Evolutionary conservation across 2,888 invertebrate genomes (phyloP), one percentile per base, ranked within the genome.

Genomic region (Drosophila fulvimacula): DNA sequence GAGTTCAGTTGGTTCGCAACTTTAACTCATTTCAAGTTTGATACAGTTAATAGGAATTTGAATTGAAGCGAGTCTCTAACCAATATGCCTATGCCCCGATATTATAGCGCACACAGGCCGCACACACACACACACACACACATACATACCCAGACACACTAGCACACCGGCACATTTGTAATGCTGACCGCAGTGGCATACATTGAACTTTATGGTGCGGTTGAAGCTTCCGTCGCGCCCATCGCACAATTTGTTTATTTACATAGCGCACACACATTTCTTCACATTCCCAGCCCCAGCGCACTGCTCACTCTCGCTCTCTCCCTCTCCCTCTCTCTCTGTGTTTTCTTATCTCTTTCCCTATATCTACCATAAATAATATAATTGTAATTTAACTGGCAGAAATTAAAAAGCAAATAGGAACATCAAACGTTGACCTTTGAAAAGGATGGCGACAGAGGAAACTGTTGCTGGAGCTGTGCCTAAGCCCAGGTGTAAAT

Each of bases 221-320:
- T 76, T 48, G 52, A 48, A 68, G 70, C 70, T 69, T 78, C 80
- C 76, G 79, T 64, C 80, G 80, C 70, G 66, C 79, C 80, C 76
- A 76, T 64, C 80, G 80, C 60, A 69, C 79, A 79, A 82, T 64
- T 73, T 82, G 61, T 88, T 76, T 85, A 79, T 82, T 88, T 82
- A 64, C 72, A 65, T 62, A 57, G 60, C 69, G 68, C 66, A 56
- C 60, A 60, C 58, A 63, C 68, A 74, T 69, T 73, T 81, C 41
- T 60, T 39, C 46, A n/a, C 48, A 34, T 52, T 39, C 53, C 17
- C 15, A 15, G 5, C 10, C 53, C 17, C 15, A 15, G 5, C 10
- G 27, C 2, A 46, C 42, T 51, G 17, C 10, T 42, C 19, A 0
- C 41, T 13, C 41, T 19, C 41, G 6, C 41, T 19, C 46, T 51